Evolutionary conservation across 2,888 invertebrate species (phyloP).

Genomic region (Danaus chrysippus): DNA sequence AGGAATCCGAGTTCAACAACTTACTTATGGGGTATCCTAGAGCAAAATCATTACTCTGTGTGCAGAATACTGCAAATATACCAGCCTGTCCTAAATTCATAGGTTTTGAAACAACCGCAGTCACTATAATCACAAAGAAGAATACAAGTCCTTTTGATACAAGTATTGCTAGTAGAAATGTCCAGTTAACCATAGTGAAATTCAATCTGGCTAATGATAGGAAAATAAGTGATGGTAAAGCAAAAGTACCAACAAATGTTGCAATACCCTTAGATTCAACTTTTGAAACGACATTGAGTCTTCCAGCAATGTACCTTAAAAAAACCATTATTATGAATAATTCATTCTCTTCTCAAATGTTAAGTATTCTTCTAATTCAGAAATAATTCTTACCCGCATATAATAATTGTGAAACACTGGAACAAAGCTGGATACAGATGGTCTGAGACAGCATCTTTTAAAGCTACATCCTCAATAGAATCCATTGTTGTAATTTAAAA

Average conservation of each 20-base stretch:
- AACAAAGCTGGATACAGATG: slow-evolving; percentile 94
- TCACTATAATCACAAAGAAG: slow-evolving; percentile 86
- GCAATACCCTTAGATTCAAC: slow-evolving; percentile 93
- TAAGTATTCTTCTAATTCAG: neutral
- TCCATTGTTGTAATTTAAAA: slow-evolving; percentile 37
- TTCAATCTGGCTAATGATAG: slow-evolving; percentile 91
- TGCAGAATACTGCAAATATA: slow-evolving; percentile 95
- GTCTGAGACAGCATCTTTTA: slow-evolving; percentile 77
- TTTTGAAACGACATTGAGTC: slow-evolving; percentile 88
- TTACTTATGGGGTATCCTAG: slow-evolving; percentile 96
- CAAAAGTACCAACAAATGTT: slow-evolving; percentile 95
- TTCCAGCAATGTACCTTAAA: slow-evolving; percentile 89
- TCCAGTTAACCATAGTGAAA: slow-evolving; percentile 92
- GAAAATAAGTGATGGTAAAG: slow-evolving; percentile 94
- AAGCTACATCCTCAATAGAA: slow-evolving; percentile 33
- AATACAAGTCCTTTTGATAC: slow-evolving; percentile 93
- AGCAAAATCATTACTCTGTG: slow-evolving; percentile 98
- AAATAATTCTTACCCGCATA: slow-evolving; percentile 86
- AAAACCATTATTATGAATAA: slow-evolving; percentile 3
- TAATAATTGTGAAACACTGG: slow-evolving; percentile 94
- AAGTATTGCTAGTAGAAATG: slow-evolving; percentile 90
- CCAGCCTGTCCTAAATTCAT: slow-evolving; percentile 91
- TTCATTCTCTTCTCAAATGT: neutral
- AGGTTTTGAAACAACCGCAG: slow-evolving; percentile 88
- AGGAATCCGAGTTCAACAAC: slow-evolving; percentile 35